Conservation (phyloP, 2,888 invertebrate genomes). For the Nomada hirtipes region DNA sequence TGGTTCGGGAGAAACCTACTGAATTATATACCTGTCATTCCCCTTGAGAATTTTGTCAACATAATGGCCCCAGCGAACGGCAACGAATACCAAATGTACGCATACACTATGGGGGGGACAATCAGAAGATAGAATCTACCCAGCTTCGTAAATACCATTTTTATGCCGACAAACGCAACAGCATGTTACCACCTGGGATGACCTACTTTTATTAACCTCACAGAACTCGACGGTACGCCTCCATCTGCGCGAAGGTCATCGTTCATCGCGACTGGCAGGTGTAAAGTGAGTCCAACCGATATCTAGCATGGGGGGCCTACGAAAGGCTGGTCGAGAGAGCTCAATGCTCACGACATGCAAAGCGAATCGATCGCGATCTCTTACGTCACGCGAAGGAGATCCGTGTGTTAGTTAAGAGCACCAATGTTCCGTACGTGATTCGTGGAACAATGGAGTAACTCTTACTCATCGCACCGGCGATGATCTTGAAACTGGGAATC, state of each 20-base stretch:
- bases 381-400: constrained; percentile 53
- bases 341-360: constrained; percentile 41
- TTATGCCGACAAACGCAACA: constrained; percentile 23
- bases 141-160: constrained; percentile 24
- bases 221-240: constrained; percentile 14
- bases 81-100: neutral
- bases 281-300: constrained; percentile 8
- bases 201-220: constrained; percentile 48
- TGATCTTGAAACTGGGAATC: constrained; percentile 38
- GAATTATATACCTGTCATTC: neutral
- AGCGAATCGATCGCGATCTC: constrained; percentile 38
- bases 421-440: constrained; percentile 49
- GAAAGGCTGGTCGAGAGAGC: neutral
- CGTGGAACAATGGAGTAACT: constrained; percentile 29
- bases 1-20: neutral
- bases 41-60: no score
- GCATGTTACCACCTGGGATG: constrained; percentile 16
- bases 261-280: constrained; percentile 45
- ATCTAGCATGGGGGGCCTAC: neutral
- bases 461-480: constrained; percentile 27
- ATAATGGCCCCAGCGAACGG: neutral
- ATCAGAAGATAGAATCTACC: neutral
- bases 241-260: constrained; percentile 50
- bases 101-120: neutral
- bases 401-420: constrained; percentile 44